These are phyloP conservation scores for Phalera bucephala DNA, from an alignment of 2,888 invertebrate species.

Conservation along the genomic window DNA sequence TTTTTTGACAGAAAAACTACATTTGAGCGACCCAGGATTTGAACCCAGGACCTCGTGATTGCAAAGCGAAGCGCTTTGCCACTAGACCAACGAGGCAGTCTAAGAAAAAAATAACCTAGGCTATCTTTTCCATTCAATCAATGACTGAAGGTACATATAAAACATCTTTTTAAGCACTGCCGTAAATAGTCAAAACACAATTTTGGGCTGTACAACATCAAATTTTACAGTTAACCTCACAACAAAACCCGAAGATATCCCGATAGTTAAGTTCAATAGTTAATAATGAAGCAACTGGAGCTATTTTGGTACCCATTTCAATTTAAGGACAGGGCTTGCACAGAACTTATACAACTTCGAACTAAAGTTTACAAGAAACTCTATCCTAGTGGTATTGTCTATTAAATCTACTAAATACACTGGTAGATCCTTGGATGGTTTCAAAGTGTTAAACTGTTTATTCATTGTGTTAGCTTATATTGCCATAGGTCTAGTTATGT, in stretches of 20 bases:
- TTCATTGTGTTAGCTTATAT: constrained; percentile 41
- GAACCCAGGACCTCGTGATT: too few relatives aligned
- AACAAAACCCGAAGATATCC: constrained; percentile 28
- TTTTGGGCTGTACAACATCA: too few relatives aligned
- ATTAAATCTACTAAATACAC: constrained; percentile 74
- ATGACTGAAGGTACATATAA: too few relatives aligned
- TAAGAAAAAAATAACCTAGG: too few relatives aligned
- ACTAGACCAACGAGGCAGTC: too few relatives aligned
- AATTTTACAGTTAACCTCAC: constrained; percentile 18
- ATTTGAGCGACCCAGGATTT: too few relatives aligned
- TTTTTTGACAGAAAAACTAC: too few relatives aligned
- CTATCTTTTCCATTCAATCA: too few relatives aligned
- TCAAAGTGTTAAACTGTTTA: constrained; percentile 45
- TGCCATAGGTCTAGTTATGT: too few relatives aligned
- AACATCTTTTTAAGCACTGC: too few relatives aligned
- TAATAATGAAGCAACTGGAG: constrained; percentile 63
- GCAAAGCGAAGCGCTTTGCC: too few relatives aligned
- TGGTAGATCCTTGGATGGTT: constrained; percentile 55
- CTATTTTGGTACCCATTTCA: constrained; percentile 75
- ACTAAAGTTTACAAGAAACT: constrained; percentile 72
- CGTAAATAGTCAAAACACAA: too few relatives aligned
- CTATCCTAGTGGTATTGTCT: constrained; percentile 69
- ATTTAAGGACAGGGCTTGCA: constrained; percentile 71
- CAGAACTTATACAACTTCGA: constrained; percentile 67
- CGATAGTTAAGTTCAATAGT: constrained; percentile 53